Base-by-base conservation (phyloP, 2,888 invertebrate genomes). In the Pristionchus arcanus region DNA sequence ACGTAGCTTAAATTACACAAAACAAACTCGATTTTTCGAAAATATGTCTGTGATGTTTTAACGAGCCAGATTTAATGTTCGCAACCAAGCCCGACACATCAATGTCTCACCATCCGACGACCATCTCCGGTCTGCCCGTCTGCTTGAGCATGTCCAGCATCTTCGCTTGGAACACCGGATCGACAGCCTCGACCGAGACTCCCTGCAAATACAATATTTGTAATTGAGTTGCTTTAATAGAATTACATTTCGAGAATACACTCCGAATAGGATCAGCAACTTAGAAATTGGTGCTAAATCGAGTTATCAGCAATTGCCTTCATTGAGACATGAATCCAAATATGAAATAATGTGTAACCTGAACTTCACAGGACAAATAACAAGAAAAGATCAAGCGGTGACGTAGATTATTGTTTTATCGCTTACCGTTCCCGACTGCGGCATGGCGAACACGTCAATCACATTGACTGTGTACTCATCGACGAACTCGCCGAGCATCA, bases 361-460 rank as follows among this genome's bases (percentile, higher is more conserved):
- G 9, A 49, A 49, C 13, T 49, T 49, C 7, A 49, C 71, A n/a
- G 34, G 11, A 1, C 4, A 16, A 71, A 31, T 31, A 28, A n/a
- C n/a, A n/a, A n/a, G n/a, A n/a, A n/a, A n/a, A 68, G 68, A 68
- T 13, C 13, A 28, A 68, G n/a, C n/a, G n/a, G n/a, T n/a, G n/a
- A n/a, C n/a, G n/a, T n/a, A n/a, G n/a, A n/a, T n/a, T n/a, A n/a
- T n/a, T n/a, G n/a, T n/a, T n/a, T n/a, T n/a, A n/a, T n/a, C 42
- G 90, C 91, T 86, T 95, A 97, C 97, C 74, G 97, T 97, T 96
- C 98, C 99, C 77, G 98, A 98, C 96, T 99, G 99, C 49, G 99
- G 99, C 99, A 99, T 99, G 3, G 99, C 99, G 96, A 99, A 99
- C 1, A 99, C 99, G 96, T 99, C 99, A 94, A 99, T 99, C 3